These are phyloP conservation scores for Allolobophora icterica DNA, from an alignment of 2,888 invertebrate genomes.

Conservation along the genomic window DNA sequence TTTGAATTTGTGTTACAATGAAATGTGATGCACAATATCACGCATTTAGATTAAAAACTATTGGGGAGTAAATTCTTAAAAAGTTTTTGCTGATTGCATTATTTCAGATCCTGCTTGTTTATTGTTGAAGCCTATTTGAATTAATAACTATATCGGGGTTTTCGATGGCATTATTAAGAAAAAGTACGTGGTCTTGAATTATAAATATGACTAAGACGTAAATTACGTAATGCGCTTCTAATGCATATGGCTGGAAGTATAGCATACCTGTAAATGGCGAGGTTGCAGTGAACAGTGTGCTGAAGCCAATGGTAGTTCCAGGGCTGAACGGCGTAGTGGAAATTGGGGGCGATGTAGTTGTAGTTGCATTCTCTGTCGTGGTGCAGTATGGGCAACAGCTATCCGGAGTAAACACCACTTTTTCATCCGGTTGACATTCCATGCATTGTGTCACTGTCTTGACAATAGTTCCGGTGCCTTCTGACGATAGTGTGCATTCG, in stretches of 20 bases:
- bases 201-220: not conserved
- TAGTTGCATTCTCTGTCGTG: not conserved
- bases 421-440: not conserved
- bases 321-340: slow-evolving; percentile 11
- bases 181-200: not conserved
- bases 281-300: not conserved
- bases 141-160: too few species aligned
- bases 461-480: not conserved
- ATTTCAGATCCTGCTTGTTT: not conserved
- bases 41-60: not conserved
- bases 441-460: slow-evolving; percentile 33
- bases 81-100: not conserved
- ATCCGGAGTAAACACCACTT: not conserved
- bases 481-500: slow-evolving; percentile 30
- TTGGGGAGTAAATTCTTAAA: not conserved
- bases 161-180: not conserved
- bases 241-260: not conserved
- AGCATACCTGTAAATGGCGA: not conserved
- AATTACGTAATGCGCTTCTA: too few species aligned
- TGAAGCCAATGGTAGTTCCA: slow-evolving; percentile 13
- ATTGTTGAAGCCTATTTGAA: not conserved
- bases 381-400: slow-evolving; percentile 32
- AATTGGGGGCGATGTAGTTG: not conserved
- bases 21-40: not conserved
- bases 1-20: too few species aligned